Evolutionary conservation across 2,888 invertebrate species (phyloP).

Genomic region (Salticus scenicus): DNA sequence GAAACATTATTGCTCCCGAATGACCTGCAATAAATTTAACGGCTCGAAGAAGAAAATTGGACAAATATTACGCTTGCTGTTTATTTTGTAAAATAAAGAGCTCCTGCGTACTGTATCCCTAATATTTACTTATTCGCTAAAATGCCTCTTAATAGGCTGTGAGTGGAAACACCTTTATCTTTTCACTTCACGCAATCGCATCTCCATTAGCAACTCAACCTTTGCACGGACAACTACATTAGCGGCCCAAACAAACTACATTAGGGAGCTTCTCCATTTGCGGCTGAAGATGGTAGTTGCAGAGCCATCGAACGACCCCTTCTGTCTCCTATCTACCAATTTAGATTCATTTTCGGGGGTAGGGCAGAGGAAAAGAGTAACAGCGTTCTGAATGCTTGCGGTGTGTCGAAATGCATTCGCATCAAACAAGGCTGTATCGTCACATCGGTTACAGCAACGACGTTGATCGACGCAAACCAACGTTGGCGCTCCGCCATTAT

Average conservation of each 20-base stretch:
- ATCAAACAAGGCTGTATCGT: conserved; percentile 27
- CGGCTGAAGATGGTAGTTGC: neutral
- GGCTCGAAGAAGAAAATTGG: too few species aligned
- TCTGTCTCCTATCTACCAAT: neutral
- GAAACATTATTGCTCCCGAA: too few species aligned
- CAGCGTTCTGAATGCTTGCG: neutral
- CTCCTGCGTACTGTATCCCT: neutral
- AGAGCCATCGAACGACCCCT: neutral
- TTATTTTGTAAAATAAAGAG: too few species aligned
- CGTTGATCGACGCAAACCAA: conserved; percentile 36
- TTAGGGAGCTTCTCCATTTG: neutral
- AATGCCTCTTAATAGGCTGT: neutral
- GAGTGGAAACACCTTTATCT: neutral
- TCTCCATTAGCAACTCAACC: neutral
- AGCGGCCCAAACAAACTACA: conserved; percentile 1
- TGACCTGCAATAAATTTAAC: too few species aligned
- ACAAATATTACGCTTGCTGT: too few species aligned
- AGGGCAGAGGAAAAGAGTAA: too few species aligned
- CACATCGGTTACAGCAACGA: conserved; percentile 34
- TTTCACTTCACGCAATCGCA: too few species aligned
- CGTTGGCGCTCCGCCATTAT: conserved; percentile 48
- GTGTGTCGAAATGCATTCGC: conserved; percentile 27
- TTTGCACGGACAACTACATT: neutral
- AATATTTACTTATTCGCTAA: neutral
- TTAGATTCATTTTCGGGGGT: too few species aligned